These are phyloP conservation scores for Micromussa lordhowensis DNA, from an alignment of 92 coral and sea anemone genomes.

Conservation along the genomic window DNA sequence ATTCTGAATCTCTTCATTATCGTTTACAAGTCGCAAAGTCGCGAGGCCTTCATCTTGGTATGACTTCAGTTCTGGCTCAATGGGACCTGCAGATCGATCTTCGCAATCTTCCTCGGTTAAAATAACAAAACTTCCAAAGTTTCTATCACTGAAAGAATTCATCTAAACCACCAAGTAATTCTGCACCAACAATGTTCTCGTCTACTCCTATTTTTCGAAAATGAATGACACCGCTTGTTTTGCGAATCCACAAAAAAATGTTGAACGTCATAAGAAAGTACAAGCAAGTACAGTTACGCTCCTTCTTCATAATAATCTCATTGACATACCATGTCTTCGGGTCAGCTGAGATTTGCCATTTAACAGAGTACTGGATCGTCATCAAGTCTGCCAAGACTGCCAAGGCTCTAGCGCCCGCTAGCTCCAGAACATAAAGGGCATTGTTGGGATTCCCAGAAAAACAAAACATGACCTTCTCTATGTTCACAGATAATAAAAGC, in stretches of 20 bases:
- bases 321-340: not conserved
- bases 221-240: not conserved
- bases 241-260: not conserved
- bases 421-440: not conserved
- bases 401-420: not conserved
- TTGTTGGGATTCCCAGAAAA: not conserved
- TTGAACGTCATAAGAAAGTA: not conserved
- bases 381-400: not conserved
- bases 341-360: not conserved
- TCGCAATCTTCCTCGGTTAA: not conserved
- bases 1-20: not conserved
- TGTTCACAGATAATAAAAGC: too few relatives aligned
- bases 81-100: not conserved
- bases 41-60: not conserved
- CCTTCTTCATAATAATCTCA: not conserved
- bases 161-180: too few relatives aligned
- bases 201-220: not conserved
- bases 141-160: not conserved
- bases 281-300: not conserved
- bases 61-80: not conserved
- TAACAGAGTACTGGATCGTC: not conserved
- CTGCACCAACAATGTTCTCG: not conserved
- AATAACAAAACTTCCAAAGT: not conserved
- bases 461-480: not conserved
- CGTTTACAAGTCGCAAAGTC: not conserved